Base-by-base conservation (phyloP, 2,888 invertebrate species). In the Drosophila conformis region DNA sequence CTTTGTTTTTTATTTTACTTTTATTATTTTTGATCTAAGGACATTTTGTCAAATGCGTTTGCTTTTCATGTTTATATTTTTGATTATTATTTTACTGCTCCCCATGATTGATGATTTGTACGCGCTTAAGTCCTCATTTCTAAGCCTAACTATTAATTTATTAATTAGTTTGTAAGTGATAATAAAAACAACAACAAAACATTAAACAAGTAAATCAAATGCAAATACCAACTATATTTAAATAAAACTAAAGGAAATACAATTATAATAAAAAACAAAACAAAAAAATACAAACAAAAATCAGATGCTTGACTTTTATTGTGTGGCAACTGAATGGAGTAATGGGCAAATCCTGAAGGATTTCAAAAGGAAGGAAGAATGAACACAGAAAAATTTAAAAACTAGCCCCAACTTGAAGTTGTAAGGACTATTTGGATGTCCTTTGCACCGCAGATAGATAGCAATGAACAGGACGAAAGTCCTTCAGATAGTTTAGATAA, bases 71-170 rank as follows among this genome's bases (percentile, higher is more conserved):
- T 81, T 87, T 76, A 33, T 69, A 56, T 36, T 46, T 53, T 53
- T 21, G 42, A 40, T 40, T 48, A 35, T 33, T 69, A 40, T 40
- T 52, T 68, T 49, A 46, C 52, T 67, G 63, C 64, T 61, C 42
- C 68, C 71, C 85, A 80, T 88, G 76, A 74, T 77, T 73, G 65
- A 90, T 72, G 68, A 90, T 72, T 84, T 80, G 59, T 87, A 81
- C 67, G 60, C 71, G 61, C 71, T 83, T 90, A 87, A 87, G 90
- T 69, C 61, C 60, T 79, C 71, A 76, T 84, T 76, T 79, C 75
- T 91, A 91, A 91, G 87, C 78, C 78, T 90, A 87, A 87, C 78
- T 88, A 90, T 81, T 88, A 90, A 88, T 91, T 88, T 88, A 88
- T 88, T 88, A 91, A 91, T 88, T 88, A 88, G 88, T 88, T 83